These are phyloP conservation scores for Drosophila melanogaster DNA, from an alignment of 1,140 invertebrate species.

Conservation along the genomic window Release_6_plus_ISO1_MT NT_033779.5:9233001-9233500, in stretches of 20 bases:
- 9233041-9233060: constrained; percentile 49
- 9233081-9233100: constrained; percentile 58
- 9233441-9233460: neutral
- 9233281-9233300: constrained; percentile 33
- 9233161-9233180: constrained; percentile 47
- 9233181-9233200: constrained; percentile 60
- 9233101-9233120: neutral
- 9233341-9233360: constrained; percentile 38
- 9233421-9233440: constrained; percentile 4
- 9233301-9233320: constrained; percentile 8
- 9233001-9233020: constrained; percentile 18
- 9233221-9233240: constrained; percentile 6
- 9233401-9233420: constrained; percentile 19
- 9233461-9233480: no score
- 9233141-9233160: constrained; percentile 49
- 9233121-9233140: neutral
- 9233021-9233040: constrained; percentile 39
- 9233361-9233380: neutral
- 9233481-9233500: no score
- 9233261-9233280: constrained; percentile 47
- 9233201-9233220: constrained; percentile 59
- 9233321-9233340: constrained; percentile 20
- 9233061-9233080: constrained; percentile 66
- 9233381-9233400: neutral
- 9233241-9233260: constrained; percentile 10